Conservation (phyloP, 2,797 vertebrate genomes). For the Mormyrus hasselquistii region DNA sequence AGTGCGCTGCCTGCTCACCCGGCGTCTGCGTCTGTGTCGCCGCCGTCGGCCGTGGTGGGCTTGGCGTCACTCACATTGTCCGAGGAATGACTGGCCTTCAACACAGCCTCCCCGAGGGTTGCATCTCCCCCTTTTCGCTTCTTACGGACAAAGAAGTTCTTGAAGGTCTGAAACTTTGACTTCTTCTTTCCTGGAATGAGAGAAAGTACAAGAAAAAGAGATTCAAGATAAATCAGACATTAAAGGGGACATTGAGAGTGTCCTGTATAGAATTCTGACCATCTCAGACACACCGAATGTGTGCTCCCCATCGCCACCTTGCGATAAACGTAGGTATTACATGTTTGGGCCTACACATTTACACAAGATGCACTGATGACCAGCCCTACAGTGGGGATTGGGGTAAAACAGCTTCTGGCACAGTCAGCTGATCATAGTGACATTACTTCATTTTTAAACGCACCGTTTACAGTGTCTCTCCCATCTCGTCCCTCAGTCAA, state of each 20-base stretch:
- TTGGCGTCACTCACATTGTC: slow-evolving; percentile 61
- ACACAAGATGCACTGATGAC: not conserved
- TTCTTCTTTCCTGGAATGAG: slow-evolving; percentile 79
- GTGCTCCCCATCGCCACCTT: not conserved
- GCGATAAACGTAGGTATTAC: not conserved
- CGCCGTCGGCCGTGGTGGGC: slow-evolving; percentile 46
- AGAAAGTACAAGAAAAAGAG: not conserved
- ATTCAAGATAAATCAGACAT: not conserved
- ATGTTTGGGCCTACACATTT: not conserved
- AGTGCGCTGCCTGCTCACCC: slow-evolving; percentile 49
- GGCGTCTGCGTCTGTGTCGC: slow-evolving; percentile 55
- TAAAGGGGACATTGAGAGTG: not conserved
- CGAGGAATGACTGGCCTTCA: slow-evolving; percentile 71
- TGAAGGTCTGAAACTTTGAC: slow-evolving; percentile 86
- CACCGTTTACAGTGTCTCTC: not conserved
- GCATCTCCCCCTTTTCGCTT: slow-evolving; percentile 69
- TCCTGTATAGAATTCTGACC: not conserved
- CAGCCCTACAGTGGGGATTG: not conserved
- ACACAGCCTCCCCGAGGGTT: slow-evolving; percentile 41
- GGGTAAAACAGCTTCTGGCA: not conserved
- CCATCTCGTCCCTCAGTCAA: not conserved
- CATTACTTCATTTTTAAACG: not conserved
- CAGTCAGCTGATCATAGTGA: not conserved
- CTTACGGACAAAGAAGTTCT: slow-evolving; percentile 83
- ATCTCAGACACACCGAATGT: not conserved